These are phyloP conservation scores for Crossaster papposus DNA, from an alignment of 53 echinoderm and acorn worm species.

Conservation along the genomic window DNA sequence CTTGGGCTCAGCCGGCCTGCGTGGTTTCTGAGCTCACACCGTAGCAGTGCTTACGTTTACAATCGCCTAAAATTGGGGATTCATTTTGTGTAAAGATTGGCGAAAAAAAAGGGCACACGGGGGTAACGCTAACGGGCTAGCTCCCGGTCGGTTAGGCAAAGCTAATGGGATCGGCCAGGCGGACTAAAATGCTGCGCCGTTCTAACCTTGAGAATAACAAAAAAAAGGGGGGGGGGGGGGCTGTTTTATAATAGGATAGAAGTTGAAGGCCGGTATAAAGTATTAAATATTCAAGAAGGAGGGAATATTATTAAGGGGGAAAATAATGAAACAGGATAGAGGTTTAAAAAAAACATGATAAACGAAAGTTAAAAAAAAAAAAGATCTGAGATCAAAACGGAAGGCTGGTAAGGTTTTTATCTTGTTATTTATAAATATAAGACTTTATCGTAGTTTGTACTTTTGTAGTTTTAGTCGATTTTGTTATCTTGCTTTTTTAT, in stretches of 20 bases:
- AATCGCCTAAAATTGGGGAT: background rate
- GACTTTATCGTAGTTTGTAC: too few species aligned
- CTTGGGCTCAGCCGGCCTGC: background rate
- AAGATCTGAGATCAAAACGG: too few species aligned
- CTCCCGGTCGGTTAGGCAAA: background rate
- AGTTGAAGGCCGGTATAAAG: background rate
- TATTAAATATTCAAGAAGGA: background rate
- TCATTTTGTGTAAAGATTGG: background rate
- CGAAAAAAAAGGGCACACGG: conserved; percentile 14
- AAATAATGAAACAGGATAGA: background rate
- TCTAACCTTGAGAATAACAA: conserved; percentile 19
- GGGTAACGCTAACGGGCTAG: background rate
- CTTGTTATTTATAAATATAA: too few species aligned
- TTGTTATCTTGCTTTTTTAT: too few species aligned
- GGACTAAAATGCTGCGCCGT: conserved; percentile 7
- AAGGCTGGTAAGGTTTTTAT: too few species aligned
- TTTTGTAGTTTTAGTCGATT: too few species aligned
- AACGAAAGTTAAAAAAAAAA: too few species aligned
- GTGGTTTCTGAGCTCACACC: background rate
- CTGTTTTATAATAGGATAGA: background rate
- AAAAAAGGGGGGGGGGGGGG: too few species aligned
- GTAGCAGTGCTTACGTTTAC: background rate
- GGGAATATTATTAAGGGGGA: too few species aligned
- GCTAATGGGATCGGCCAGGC: conserved; percentile 1
- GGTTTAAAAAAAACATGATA: background rate